A percentile compares a stretch with the other conserved stretches of the same genome.
These are phyloP conservation scores for Lumbricus terrestris DNA, from an alignment of 2,888 invertebrate species.

Conservation along the genomic window DNA sequence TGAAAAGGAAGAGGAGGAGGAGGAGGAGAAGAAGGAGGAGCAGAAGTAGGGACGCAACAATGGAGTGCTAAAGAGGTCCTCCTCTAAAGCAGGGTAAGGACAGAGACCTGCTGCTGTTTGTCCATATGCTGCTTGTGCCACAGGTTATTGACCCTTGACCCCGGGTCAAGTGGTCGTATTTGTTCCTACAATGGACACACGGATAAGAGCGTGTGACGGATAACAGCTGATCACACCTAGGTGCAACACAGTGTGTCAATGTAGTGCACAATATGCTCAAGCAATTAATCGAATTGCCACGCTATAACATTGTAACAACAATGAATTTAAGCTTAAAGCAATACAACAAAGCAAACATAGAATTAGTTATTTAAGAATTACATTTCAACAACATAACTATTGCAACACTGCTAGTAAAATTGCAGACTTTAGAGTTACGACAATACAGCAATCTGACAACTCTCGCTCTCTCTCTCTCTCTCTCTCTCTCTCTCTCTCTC, in stretches of 20 bases:
- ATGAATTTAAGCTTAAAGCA: too few relatives aligned
- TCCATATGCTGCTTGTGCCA: background rate
- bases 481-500: too few relatives aligned
- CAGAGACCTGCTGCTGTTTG: background rate
- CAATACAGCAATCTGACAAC: too few relatives aligned
- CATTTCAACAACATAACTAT: background rate
- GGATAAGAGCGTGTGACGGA: background rate
- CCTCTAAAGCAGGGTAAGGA: background rate
- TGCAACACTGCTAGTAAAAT: background rate
- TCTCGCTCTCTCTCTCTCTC: too few relatives aligned
- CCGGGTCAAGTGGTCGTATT: background rate
- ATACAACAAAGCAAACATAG: background rate
- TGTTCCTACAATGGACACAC: background rate
- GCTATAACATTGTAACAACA: background rate
- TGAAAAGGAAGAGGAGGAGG: background rate
- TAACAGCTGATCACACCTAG: background rate
- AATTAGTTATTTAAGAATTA: background rate
- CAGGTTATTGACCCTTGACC: slow-evolving; percentile 6
- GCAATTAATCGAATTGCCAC: background rate
- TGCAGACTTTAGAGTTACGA: background rate
- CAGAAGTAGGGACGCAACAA: background rate
- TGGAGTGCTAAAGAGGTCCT: background rate
- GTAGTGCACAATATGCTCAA: background rate
- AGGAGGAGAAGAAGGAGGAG: background rate
- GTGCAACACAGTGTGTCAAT: background rate